Percentiles rank a stretch among this genome's conserved stretches.
These are phyloP conservation scores for Rutpela maculata DNA, from an alignment of 2,888 invertebrate species.

Conservation along the genomic window DNA sequence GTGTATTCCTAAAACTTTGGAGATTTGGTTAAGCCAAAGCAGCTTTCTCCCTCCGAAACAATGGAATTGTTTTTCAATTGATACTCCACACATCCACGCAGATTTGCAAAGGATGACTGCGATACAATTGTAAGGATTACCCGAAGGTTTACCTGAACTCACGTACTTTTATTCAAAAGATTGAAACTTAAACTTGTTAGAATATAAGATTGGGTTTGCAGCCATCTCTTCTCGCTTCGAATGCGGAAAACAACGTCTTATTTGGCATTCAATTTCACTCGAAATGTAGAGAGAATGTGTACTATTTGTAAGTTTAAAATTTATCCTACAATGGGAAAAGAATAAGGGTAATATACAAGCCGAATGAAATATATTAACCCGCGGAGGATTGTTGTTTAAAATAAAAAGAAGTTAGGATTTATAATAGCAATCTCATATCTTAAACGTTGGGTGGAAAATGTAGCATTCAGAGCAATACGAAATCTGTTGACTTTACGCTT, in stretches of 20 bases:
- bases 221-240: background rate
- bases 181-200: slow-evolving; percentile 47
- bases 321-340: background rate
- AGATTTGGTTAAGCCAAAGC: slow-evolving; percentile 21
- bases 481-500: too few relatives aligned
- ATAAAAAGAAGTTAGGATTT: background rate
- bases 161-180: slow-evolving; percentile 44
- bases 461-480: too few relatives aligned
- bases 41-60: slow-evolving; percentile 42
- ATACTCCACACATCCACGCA: slow-evolving; percentile 56
- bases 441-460: too few relatives aligned
- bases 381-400: background rate
- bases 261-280: slow-evolving; percentile 1
- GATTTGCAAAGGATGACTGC: slow-evolving; percentile 54
- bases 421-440: background rate
- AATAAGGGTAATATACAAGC: background rate
- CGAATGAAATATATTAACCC: background rate
- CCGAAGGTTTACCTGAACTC: slow-evolving; percentile 42
- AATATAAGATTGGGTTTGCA: slow-evolving; percentile 33
- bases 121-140: slow-evolving; percentile 57
- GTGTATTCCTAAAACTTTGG: slow-evolving; percentile 26
- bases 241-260: slow-evolving; percentile 1
- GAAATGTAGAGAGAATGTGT: slow-evolving; percentile 7
- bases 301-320: slow-evolving; percentile 6
- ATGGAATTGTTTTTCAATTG: slow-evolving; percentile 56